phyloP scores from a whole-genome alignment of 1,140 invertebrate genomes.

The Aporrectodea caliginosa region DNA sequence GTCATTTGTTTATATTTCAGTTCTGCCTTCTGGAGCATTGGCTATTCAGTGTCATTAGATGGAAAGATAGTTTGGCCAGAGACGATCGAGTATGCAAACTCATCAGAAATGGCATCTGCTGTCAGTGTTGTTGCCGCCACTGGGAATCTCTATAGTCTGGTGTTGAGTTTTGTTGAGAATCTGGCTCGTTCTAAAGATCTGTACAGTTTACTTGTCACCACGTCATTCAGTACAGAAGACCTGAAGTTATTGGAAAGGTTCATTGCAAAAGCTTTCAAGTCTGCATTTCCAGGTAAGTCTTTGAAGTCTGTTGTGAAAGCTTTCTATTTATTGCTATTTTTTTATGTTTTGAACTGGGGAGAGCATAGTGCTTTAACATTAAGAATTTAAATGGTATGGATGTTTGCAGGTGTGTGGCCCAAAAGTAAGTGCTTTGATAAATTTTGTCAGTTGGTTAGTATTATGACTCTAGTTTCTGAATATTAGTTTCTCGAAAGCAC shows the following conservation, averaged over 20 bases:
- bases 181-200: not conserved
- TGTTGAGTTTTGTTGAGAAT: not conserved
- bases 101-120: not conserved
- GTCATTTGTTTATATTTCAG: not conserved
- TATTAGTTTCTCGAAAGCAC: no score
- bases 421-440: no score
- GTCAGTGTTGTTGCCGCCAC: no score
- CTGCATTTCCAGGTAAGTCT: not conserved
- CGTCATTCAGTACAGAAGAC: not conserved
- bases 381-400: no score
- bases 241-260: not conserved
- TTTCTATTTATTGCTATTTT: no score
- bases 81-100: not conserved
- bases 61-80: not conserved
- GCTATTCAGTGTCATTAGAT: not conserved
- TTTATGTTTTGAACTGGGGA: no score
- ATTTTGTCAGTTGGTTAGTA: no score
- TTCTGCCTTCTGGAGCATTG: not conserved
- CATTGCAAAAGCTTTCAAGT: not conserved
- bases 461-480: no score
- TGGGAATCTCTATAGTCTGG: not conserved
- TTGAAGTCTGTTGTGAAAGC: no score
- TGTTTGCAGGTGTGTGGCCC: no score
- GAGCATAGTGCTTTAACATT: no score
- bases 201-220: not conserved